Base-by-base conservation (phyloP, 2,113 vertebrate species). In the Neolamprologus caudopunctatus region DNA sequence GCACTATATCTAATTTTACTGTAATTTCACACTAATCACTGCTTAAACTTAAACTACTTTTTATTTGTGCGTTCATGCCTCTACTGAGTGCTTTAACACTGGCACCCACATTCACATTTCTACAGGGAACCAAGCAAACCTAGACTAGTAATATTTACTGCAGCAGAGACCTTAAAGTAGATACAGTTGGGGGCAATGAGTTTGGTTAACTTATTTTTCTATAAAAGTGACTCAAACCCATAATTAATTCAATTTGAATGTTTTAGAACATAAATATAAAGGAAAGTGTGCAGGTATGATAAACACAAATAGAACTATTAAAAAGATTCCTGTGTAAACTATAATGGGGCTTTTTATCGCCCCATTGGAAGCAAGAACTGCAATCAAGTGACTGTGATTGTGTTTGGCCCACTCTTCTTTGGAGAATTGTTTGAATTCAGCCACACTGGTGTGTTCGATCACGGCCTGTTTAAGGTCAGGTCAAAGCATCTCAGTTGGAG, bases 121-220 rank as follows among this genome's bases (percentile, higher is more conserved):
- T 68, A 37, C 37, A 7, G 21, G 40, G 40, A 73, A 45, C 2
- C 21, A 45, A 42, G 13, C 68, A 73, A 45, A 73, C 68, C 66
- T 73, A 73, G 37, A 73, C 21, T 73, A 17, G n/a, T 42, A 73
- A 42, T 24, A 73, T 73, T 26, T 73, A 73, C n/a, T 42, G n/a
- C 37, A 42, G 66, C 21, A 71, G 21, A 42, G n/a, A 0, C 66
- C 12, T 71, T 71, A 40, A 42, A 11, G 63, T 4, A 37, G 35
- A 68, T 14, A 40, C 35, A 40, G 11, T 21, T 24, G 63, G 35
- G 5, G 19, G 0, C 12, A 24, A 71, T 40, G 35, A 40, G n/a
- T 71, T 71, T 11, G 2, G n/a, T 71, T 68, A 68, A 68, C 19
- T 21, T n/a, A 37, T 68, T 40, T 68, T 3, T 68, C 11, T 21